These are phyloP conservation scores for Periparus ater DNA, from an alignment of 2,797 vertebrate species.

Conservation along the genomic window DNA sequence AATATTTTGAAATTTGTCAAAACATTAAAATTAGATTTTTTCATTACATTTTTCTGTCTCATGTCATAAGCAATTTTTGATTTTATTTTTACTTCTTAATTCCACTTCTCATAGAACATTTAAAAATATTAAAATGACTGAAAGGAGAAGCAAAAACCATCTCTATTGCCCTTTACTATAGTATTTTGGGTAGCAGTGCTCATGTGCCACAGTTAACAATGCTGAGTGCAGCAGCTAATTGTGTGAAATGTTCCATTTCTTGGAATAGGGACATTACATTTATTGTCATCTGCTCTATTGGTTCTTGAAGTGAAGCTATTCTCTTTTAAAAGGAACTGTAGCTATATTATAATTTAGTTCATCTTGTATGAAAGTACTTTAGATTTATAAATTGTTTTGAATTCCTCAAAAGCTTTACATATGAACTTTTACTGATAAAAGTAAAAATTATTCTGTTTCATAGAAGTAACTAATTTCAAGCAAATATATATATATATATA, in stretches of 20 bases:
- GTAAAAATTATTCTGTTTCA: background rate
- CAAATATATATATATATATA: background rate
- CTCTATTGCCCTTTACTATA: background rate
- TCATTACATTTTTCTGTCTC: background rate
- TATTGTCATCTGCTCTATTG: background rate
- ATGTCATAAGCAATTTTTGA: background rate
- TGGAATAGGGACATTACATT: background rate
- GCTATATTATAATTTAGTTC: background rate
- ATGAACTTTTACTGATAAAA: background rate
- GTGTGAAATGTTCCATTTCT: conserved; percentile 12
- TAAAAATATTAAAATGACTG: background rate
- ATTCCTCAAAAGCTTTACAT: background rate
- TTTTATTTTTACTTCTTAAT: background rate
- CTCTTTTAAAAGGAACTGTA: background rate
- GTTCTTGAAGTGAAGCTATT: background rate
- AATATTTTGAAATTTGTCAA: background rate
- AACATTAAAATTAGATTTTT: background rate
- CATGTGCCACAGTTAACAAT: background rate
- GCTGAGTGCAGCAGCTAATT: background rate
- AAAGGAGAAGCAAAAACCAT: background rate
- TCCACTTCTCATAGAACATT: background rate
- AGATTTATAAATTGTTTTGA: background rate
- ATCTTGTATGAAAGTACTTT: background rate
- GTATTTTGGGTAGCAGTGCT: background rate
- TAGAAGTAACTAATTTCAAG: background rate